Conservation (phyloP, 2,113 vertebrate species). For the Gasterosteus nipponicus region DNA sequence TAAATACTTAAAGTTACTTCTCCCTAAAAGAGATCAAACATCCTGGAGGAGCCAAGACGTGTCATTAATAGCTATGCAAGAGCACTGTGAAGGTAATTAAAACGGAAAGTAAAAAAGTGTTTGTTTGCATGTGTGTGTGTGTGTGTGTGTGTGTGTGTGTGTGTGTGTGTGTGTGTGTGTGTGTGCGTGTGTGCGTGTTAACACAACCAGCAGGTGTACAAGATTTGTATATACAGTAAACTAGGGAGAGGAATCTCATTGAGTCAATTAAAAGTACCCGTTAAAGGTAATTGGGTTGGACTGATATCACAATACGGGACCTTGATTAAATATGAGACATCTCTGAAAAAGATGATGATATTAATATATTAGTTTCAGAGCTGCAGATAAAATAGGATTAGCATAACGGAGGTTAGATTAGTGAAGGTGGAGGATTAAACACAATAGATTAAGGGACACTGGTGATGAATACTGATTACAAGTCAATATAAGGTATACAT, state of each 20-base stretch:
- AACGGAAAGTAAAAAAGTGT: not conserved
- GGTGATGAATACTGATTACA: too few species aligned
- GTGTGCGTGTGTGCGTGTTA: not conserved
- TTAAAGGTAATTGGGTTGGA: constrained; percentile 18
- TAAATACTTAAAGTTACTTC: not conserved
- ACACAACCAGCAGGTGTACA: not conserved
- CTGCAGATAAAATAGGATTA: constrained; percentile 25
- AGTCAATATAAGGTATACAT: not conserved
- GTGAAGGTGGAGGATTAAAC: not conserved
- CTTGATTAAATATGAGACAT: constrained; percentile 29
- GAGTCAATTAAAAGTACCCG: constrained; percentile 27
- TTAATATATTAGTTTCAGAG: constrained; percentile 3
- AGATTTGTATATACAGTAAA: constrained; percentile 4
- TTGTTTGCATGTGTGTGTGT: constrained; percentile 16
- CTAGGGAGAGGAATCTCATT: constrained; percentile 9
- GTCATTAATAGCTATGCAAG: not conserved
- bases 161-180: not conserved
- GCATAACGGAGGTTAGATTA: constrained; percentile 13
- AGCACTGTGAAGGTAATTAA: constrained; percentile 13
- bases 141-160: not conserved
- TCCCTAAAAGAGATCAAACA: not conserved
- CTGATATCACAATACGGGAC: not conserved
- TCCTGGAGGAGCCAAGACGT: not conserved
- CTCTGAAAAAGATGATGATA: constrained; percentile 39
- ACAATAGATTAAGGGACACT: not conserved